A percentile compares a stretch with the other conserved stretches of the same genome.
Evolutionary conservation across 2,888 invertebrate genomes (phyloP).

Genomic region (Chalcis sispes): DNA sequence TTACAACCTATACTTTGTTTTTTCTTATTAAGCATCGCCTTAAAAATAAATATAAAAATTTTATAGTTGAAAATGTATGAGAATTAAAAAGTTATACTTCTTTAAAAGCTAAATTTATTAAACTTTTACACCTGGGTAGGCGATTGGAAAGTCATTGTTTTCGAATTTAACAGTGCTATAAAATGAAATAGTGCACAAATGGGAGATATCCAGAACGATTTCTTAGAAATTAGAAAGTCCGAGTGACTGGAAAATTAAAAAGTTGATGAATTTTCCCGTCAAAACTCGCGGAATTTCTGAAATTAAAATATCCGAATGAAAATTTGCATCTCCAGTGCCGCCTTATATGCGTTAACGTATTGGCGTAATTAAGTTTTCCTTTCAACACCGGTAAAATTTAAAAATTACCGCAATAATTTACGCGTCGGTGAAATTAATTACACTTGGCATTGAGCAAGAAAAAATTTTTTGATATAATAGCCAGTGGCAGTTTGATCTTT

Average conservation of each 20-base stretch:
- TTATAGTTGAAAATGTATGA: too few species aligned
- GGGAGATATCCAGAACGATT: constrained; percentile 15
- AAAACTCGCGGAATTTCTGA: constrained; percentile 12
- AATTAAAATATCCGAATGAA: constrained; percentile 21
- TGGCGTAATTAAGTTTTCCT: constrained; percentile 37
- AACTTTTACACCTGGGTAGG: too few species aligned
- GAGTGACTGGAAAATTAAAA: constrained; percentile 7
- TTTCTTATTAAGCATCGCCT: too few species aligned
- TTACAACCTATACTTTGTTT: too few species aligned
- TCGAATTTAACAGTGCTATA: neutral
- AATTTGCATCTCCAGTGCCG: constrained; percentile 24
- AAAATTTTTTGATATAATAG: neutral
- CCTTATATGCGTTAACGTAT: neutral
- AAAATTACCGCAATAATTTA: constrained; percentile 41
- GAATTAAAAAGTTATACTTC: too few species aligned
- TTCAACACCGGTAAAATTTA: constrained; percentile 41
- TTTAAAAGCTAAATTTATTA: too few species aligned
- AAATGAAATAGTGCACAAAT: constrained; percentile 5
- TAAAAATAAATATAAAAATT: too few species aligned
- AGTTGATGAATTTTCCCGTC: constrained; percentile 16
- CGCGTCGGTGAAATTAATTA: constrained; percentile 27
- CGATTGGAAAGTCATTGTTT: neutral
- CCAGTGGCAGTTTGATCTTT: neutral
- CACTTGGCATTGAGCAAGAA: neutral
- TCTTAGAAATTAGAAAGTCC: constrained; percentile 13